Conservation (phyloP, 2,113 vertebrate genomes). For the Istiophorus platypterus region DNA sequence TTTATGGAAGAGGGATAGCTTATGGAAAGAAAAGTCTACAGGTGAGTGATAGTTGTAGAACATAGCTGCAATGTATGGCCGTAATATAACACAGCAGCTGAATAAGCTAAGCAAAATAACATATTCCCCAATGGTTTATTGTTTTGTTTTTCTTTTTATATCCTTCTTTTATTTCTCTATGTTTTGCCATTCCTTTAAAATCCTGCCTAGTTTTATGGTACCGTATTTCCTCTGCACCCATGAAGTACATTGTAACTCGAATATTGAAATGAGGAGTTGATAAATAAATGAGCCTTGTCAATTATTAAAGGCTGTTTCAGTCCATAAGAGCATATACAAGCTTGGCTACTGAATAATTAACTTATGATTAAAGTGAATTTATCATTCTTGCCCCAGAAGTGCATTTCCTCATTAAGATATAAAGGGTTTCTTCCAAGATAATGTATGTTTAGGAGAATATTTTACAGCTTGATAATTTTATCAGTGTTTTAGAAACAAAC, state of each 20-base stretch:
- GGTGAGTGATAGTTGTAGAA: slow-evolving; percentile 81
- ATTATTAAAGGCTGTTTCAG: background rate
- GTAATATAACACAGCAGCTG: background rate
- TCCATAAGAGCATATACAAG: background rate
- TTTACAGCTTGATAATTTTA: too few relatives aligned
- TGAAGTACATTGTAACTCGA: background rate
- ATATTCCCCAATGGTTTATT: background rate
- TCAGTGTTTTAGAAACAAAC: too few relatives aligned
- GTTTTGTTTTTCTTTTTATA: too few relatives aligned
- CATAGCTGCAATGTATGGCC: background rate
- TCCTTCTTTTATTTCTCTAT: too few relatives aligned
- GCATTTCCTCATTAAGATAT: background rate
- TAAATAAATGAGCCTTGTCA: too few relatives aligned
- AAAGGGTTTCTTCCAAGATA: background rate
- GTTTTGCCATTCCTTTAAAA: too few relatives aligned
- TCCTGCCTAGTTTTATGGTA: too few relatives aligned
- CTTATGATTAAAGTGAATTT: background rate
- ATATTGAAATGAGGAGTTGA: too few relatives aligned
- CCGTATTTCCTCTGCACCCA: background rate
- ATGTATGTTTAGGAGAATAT: too few relatives aligned
- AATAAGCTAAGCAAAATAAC: too few relatives aligned
- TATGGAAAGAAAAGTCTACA: slow-evolving; percentile 97
- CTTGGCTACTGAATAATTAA: background rate
- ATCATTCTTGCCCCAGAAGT: background rate
- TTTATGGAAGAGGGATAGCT: slow-evolving; percentile 96